Base-by-base conservation (phyloP, 2,888 invertebrate genomes). In the Nemotelus nigrinus region DNA sequence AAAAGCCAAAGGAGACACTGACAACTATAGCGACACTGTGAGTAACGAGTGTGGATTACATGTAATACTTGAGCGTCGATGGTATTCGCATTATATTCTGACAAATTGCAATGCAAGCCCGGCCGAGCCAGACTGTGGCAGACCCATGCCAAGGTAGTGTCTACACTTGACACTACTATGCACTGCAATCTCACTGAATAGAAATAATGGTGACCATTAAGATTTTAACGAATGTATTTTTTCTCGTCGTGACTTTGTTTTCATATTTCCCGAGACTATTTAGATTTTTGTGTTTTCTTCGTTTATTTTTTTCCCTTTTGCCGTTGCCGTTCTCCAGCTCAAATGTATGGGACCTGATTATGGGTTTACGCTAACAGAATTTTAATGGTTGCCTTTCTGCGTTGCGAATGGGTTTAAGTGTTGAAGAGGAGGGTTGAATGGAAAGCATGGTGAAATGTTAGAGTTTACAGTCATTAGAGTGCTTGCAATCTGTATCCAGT, bases 211-310 rank as follows among this genome's bases (percentile, higher is more conserved):
- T 79, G 80, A 80, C 81, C 81, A 80, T 81, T 81, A 82, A 80
- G 79, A 67, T 80, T 82, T 80, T 81, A 81, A 81, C 81, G 82
- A 81, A 81, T 81, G 81, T 79, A 80, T 81, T 81, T 80, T 80
- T 72, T 53, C 41, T 25, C 25, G 43, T 41, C 55, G 39, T 4
- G 45, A 39, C 47, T 70, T 50, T 41, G 39, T 70, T 70, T 25
- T 58, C 45, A 58, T 58, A 74, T 74, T 74, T 74, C 45, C 58
- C 60, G 70, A 41, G 7, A 50, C 64, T 44, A 44, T 44, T 64
- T 44, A n/a, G 8, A 64, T 64, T 63, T 63, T 41, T 8, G 41
- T 8, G 43, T 45, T 64, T 43, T 44, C 25, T 57, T 10, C 57
- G 25, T 57, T 57, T 57, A 57, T 57, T 25, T 57, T 57, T 57